Conservation (phyloP, 1,140 invertebrate species). For the Triops longicaudatus region DNA sequence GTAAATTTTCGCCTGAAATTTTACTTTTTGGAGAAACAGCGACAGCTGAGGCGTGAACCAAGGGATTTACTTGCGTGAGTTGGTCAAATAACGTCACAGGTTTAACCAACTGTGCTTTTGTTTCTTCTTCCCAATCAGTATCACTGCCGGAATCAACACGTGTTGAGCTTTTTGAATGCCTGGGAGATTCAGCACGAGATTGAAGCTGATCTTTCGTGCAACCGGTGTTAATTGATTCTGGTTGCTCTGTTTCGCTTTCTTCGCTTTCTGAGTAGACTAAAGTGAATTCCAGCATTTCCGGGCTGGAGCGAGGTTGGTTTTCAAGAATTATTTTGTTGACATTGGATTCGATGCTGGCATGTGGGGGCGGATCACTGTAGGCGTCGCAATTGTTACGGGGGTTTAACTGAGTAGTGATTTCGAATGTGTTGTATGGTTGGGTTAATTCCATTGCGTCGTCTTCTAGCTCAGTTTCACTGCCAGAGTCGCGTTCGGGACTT, state of each 20-base stretch:
- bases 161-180: neutral
- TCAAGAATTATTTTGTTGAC: neutral
- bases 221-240: neutral
- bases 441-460: neutral
- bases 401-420: neutral
- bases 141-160: neutral
- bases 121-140: neutral
- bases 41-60: neutral
- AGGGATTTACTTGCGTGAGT: neutral
- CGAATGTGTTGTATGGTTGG: neutral
- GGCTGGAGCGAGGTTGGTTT: neutral
- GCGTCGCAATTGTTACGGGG: neutral
- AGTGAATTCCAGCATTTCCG: neutral
- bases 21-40: neutral
- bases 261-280: neutral
- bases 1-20: neutral
- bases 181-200: neutral
- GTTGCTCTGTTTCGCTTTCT: neutral
- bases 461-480: neutral
- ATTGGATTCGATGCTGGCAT: neutral
- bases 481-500: neutral
- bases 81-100: neutral
- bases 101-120: neutral
- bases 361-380: neutral
- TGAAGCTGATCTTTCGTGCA: neutral